Percentiles rank a stretch among this genome's conserved stretches.
Conservation (phyloP, 2,113 vertebrate species). For the Nannospalax galili region DNA sequence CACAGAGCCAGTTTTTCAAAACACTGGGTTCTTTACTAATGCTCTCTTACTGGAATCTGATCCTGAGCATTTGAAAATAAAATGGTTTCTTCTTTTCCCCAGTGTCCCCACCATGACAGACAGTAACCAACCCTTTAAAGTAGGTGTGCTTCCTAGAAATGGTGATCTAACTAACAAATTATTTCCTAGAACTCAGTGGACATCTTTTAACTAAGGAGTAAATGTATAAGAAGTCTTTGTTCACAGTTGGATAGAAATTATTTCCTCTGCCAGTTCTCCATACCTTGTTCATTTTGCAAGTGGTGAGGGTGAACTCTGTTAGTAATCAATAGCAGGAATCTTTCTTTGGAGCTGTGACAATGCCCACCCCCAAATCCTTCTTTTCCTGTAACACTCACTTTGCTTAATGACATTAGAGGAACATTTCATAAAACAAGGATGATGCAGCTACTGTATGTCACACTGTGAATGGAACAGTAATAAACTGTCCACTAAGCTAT, state of each 20-base stretch:
- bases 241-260: neutral
- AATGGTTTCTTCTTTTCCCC: neutral
- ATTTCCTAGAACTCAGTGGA: neutral
- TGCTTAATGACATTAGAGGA: conserved; percentile 43
- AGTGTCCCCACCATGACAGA: neutral
- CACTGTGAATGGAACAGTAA: conserved; percentile 18
- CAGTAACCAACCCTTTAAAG: neutral
- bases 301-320: neutral
- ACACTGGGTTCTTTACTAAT: neutral
- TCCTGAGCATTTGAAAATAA: neutral
- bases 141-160: neutral
- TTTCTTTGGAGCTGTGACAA: neutral
- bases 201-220: neutral
- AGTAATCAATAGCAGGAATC: neutral
- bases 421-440: conserved; percentile 54
- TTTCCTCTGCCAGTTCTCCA: neutral
- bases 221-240: neutral
- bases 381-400: neutral
- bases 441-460: conserved; percentile 47
- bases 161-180: neutral
- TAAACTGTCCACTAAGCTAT: conserved; percentile 6
- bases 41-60: neutral
- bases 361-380: neutral
- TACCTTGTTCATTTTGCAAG: neutral
- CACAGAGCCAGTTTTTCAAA: neutral